Percentiles rank a stretch among this genome's conserved stretches.
Evolutionary conservation across 1,140 invertebrate genomes (phyloP).

Genomic region (Drosophila eugracilis): DNA sequence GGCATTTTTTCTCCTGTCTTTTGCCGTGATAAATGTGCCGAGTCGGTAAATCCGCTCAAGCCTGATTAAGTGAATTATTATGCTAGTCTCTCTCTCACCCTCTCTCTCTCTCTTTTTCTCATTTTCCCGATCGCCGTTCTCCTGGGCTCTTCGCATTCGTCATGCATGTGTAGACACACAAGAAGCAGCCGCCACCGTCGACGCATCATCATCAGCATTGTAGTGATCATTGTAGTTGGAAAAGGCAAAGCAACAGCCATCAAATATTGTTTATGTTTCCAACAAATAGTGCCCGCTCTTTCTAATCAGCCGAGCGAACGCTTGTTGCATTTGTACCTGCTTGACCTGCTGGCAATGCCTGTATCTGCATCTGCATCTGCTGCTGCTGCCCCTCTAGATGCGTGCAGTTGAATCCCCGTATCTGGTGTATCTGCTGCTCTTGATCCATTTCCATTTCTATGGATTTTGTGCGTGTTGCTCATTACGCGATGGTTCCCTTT

Average conservation of each 20-base stretch:
- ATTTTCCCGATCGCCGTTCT: constrained; percentile 10
- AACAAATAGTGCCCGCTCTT: constrained; percentile 68
- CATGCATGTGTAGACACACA: constrained; percentile 79
- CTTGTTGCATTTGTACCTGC: constrained; percentile 83
- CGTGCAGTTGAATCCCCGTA: constrained; percentile 6
- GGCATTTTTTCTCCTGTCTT: constrained; percentile 1
- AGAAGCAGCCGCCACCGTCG: constrained; percentile 53
- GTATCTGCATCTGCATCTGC: constrained; percentile 11
- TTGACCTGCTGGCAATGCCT: constrained; percentile 60
- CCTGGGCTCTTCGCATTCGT: constrained; percentile 52
- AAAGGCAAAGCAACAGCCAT: constrained; percentile 47
- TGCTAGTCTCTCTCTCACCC: constrained; percentile 26
- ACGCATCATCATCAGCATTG: constrained; percentile 27
- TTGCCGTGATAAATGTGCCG: constrained; percentile 48
- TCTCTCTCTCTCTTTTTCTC: too few relatives aligned
- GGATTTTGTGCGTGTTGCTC: constrained; percentile 78
- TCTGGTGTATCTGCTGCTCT: constrained; percentile 65
- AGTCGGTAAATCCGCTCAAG: constrained; percentile 72
- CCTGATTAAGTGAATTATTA: constrained; percentile 81
- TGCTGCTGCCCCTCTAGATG: constrained; percentile 27
- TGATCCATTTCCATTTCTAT: constrained; percentile 81
- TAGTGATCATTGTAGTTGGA: constrained; percentile 1
- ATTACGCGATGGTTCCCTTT: constrained; percentile 52
- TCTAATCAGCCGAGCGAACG: constrained; percentile 73
- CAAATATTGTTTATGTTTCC: constrained; percentile 82